Conservation (phyloP, 2,888 invertebrate species). For the Nomada fabriciana region DNA sequence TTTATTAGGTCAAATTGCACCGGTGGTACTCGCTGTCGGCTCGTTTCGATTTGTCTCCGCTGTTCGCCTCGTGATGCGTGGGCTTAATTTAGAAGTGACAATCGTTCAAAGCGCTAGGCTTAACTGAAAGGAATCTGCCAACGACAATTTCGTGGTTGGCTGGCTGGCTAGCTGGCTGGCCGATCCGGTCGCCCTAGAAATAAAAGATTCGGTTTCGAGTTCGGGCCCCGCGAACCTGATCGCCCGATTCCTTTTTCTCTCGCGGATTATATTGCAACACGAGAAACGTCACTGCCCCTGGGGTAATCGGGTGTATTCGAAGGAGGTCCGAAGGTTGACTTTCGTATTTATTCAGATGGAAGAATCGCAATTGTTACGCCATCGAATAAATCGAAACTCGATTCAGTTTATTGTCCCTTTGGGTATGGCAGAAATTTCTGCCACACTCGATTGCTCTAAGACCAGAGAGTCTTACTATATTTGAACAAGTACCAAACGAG, state of each 20-base stretch:
- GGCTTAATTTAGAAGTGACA: conserved; percentile 23
- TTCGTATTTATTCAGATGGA: conserved; percentile 7
- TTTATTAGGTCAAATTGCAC: conserved; percentile 29
- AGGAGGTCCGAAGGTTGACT: conserved; percentile 10
- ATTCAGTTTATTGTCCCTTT: background rate
- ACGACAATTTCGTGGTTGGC: background rate
- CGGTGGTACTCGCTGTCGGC: background rate
- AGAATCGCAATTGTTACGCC: background rate
- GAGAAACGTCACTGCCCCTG: conserved; percentile 10
- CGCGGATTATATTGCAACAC: background rate
- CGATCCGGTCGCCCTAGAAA: conserved; percentile 26
- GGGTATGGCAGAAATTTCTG: too few species aligned
- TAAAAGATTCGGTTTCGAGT: conserved; percentile 24
- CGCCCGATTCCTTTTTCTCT: background rate
- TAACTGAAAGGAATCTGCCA: conserved; percentile 9
- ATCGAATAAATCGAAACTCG: background rate
- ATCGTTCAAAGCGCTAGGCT: background rate
- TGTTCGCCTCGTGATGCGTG: background rate
- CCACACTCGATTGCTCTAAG: too few species aligned
- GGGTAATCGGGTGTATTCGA: background rate
- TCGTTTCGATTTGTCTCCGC: background rate
- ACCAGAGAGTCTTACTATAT: too few species aligned
- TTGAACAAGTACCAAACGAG: too few species aligned
- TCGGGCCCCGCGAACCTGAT: conserved; percentile 15
- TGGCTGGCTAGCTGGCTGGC: background rate